phyloP scores from a whole-genome alignment of 2,113 vertebrate species.

The Geococcyx californianus region DNA sequence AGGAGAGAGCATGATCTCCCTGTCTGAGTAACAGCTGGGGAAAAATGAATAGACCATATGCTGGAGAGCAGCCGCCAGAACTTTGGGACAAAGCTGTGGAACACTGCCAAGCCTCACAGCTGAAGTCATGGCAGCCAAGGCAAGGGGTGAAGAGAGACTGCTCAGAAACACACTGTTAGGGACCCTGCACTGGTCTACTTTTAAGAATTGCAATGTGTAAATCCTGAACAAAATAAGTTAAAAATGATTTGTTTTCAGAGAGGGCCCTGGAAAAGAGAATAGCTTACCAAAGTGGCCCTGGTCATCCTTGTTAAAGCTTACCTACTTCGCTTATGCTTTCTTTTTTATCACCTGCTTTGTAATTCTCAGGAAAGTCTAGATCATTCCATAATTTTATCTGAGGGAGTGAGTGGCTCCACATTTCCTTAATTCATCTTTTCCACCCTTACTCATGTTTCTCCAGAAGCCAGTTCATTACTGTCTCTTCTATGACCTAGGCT shows the following conservation, averaged over 20 bases:
- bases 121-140: background rate
- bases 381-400: background rate
- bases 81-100: slow-evolving; percentile 12
- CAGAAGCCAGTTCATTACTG: background rate
- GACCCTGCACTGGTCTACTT: background rate
- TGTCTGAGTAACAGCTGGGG: slow-evolving; percentile 42
- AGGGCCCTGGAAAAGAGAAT: background rate
- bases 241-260: background rate
- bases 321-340: background rate
- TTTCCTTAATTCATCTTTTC: background rate
- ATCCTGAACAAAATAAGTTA: background rate
- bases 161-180: background rate
- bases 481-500: background rate
- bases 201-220: background rate
- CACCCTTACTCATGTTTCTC: background rate
- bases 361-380: background rate
- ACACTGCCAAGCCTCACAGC: slow-evolving; percentile 8
- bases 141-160: background rate
- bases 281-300: background rate
- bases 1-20: background rate
- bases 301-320: background rate
- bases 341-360: background rate
- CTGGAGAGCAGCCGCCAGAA: background rate
- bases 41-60: slow-evolving; percentile 41
- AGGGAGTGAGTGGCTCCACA: background rate